Percentiles rank a stretch among this genome's conserved stretches.
Conservation (phyloP, 2,113 vertebrate species). For the Scomber japonicus region DNA sequence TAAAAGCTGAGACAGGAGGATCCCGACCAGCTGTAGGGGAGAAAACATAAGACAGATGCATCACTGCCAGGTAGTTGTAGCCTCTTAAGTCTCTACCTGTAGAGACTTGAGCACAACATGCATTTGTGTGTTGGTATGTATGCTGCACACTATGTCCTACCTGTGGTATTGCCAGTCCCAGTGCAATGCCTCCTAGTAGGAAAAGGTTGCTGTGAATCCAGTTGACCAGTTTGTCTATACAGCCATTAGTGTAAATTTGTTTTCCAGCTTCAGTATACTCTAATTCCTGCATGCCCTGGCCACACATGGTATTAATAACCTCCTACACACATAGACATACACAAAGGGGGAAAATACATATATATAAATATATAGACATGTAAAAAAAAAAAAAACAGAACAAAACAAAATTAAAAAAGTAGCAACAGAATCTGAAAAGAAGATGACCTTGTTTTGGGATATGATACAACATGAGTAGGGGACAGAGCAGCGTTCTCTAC, state of each 20-base stretch:
- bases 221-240: conserved; percentile 93
- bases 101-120: background rate
- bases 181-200: conserved; percentile 90
- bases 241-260: conserved; percentile 92
- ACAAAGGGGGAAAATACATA: background rate
- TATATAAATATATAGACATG: background rate
- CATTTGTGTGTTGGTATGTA: background rate
- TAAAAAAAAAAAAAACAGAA: background rate
- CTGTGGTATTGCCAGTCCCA: conserved; percentile 94
- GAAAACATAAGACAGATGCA: conserved; percentile 8
- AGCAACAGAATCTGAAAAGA: too few relatives aligned
- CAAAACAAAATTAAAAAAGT: accelerated
- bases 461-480: conserved; percentile 91
- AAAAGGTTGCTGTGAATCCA: conserved; percentile 96
- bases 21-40: conserved; percentile 90
- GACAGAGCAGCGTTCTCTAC: conserved; percentile 92
- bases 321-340: conserved; percentile 64
- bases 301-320: conserved; percentile 97
- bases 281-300: conserved; percentile 87
- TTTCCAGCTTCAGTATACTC: conserved; percentile 81
- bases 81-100: background rate
- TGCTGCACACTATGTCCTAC: conserved; percentile 55
- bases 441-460: conserved; percentile 79
- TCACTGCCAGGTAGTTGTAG: background rate
- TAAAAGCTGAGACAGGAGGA: conserved; percentile 93